Conservation (phyloP, 2,888 invertebrate species). For the Chrysolina americana region DNA sequence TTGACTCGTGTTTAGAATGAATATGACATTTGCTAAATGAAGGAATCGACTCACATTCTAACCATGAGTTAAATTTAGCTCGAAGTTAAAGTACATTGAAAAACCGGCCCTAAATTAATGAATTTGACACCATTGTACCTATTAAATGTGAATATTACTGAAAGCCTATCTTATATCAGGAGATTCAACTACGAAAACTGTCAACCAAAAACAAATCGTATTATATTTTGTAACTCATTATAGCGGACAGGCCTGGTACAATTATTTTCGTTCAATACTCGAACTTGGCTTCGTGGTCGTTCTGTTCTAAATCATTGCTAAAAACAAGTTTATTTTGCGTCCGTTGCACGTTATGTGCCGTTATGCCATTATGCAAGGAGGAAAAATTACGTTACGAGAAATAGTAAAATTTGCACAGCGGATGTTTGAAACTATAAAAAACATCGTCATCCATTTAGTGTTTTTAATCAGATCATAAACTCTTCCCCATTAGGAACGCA, state of each 20-base stretch:
- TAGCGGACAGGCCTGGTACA: background rate
- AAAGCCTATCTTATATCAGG: too few relatives aligned
- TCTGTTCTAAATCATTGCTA: conserved; percentile 7
- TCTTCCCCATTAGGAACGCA: too few relatives aligned
- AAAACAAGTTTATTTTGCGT: conserved; percentile 10
- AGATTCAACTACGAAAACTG: too few relatives aligned
- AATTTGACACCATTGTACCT: too few relatives aligned
- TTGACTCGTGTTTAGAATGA: too few relatives aligned
- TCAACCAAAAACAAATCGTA: too few relatives aligned
- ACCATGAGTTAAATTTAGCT: too few relatives aligned
- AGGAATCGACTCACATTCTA: too few relatives aligned
- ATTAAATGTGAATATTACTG: too few relatives aligned
- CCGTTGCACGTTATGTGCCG: conserved; percentile 16
- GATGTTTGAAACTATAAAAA: background rate
- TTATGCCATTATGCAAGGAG: conserved; percentile 11
- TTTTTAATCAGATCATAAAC: background rate
- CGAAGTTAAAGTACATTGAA: too few relatives aligned
- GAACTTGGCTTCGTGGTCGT: background rate
- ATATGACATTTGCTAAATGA: too few relatives aligned
- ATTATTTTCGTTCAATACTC: background rate
- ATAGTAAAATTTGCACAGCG: conserved; percentile 8
- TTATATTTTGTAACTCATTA: background rate
- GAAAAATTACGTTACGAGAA: conserved; percentile 6
- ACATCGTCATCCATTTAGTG: background rate
- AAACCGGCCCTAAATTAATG: too few relatives aligned